Conservation (phyloP, 2,797 vertebrate species). For the Cheirogaleus major region DNA sequence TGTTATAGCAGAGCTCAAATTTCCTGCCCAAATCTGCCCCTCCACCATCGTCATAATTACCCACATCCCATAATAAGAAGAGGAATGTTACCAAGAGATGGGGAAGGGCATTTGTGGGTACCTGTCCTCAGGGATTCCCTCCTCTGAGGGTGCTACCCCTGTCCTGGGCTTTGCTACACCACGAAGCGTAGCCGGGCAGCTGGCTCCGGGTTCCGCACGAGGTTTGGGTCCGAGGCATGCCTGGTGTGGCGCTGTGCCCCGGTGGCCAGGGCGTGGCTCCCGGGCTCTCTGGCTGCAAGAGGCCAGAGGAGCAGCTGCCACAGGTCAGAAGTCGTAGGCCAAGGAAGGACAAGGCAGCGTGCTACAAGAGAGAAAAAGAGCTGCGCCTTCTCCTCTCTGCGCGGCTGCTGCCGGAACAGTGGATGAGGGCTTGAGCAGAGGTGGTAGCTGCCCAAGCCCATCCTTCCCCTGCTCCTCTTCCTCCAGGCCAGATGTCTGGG, state of each 20-base stretch:
- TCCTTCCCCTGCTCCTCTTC: not conserved
- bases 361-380: rapidly evolving
- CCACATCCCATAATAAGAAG: not conserved
- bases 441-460: not conserved
- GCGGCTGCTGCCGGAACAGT: not conserved
- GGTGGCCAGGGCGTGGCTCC: not conserved
- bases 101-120: not conserved
- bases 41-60: not conserved
- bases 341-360: rapidly evolving
- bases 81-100: not conserved
- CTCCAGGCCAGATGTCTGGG: not conserved
- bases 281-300: not conserved
- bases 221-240: rapidly evolving
- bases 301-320: not conserved
- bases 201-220: not conserved
- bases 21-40: not conserved
- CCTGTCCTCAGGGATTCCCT: not conserved
- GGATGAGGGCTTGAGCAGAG: not conserved
- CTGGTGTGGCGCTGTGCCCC: rapidly evolving
- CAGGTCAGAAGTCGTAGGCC: not conserved
- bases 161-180: not conserved
- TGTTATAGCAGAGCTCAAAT: not conserved
- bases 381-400: not conserved
- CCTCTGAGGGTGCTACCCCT: not conserved
- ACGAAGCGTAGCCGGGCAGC: not conserved